phyloP scores from a whole-genome alignment of 1,140 invertebrate species.

The Orussus abietinus region DNA sequence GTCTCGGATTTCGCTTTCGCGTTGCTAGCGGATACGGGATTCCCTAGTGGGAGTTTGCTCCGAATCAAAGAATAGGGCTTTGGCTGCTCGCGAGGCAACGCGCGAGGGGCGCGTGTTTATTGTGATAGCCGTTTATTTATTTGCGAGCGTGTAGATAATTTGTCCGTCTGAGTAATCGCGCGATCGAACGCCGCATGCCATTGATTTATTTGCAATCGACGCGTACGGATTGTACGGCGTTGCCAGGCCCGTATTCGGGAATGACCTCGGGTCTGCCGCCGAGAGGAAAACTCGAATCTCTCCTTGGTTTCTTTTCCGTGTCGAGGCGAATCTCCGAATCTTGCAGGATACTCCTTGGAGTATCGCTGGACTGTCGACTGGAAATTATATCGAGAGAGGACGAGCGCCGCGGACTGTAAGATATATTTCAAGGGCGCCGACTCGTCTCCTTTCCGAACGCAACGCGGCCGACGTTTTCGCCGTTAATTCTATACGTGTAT shows the following conservation, averaged over 20 bases:
- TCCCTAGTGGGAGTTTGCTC: constrained; percentile 5
- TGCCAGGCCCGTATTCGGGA: neutral
- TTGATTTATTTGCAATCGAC: constrained; percentile 14
- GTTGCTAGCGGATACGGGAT: too few relatives aligned
- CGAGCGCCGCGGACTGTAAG: constrained; percentile 9
- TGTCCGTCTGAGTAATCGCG: constrained; percentile 16
- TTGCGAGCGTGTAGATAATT: constrained; percentile 29
- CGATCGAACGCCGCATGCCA: constrained; percentile 13
- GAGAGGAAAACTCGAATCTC: neutral
- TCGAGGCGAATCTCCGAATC: constrained; percentile 11
- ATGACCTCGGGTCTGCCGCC: neutral
- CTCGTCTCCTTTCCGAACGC: constrained; percentile 10
- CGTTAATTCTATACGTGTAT: constrained; percentile 5
- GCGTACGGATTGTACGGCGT: too few relatives aligned
- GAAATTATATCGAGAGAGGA: constrained; percentile 1
- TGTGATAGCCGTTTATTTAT: constrained; percentile 45
- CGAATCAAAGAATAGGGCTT: constrained; percentile 8
- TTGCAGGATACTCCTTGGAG: constrained; percentile 18
- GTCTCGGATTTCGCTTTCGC: neutral
- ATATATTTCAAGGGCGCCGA: too few relatives aligned
- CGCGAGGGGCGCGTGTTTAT: constrained; percentile 25
- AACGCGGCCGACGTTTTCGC: neutral
- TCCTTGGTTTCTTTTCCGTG: neutral
- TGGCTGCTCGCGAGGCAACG: constrained; percentile 1
- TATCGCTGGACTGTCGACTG: constrained; percentile 26